Percentiles rank a stretch among this genome's conserved stretches.
Evolutionary conservation across 2,888 invertebrate genomes (phyloP).

Genomic region (Cephus spinipes): DNA sequence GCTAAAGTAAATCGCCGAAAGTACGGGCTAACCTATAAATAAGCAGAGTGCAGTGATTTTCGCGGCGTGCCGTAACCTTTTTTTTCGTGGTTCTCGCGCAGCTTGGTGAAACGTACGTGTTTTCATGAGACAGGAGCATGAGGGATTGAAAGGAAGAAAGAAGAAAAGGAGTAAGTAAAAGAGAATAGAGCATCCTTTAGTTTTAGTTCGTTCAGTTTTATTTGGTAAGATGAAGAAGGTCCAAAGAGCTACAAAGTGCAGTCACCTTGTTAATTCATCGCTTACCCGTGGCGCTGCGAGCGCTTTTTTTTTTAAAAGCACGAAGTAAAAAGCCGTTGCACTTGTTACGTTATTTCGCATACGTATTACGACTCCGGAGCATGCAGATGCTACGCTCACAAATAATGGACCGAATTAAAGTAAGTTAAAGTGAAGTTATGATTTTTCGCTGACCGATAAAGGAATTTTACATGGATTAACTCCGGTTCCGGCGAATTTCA

Average conservation of each 20-base stretch:
- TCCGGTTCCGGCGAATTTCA: neutral
- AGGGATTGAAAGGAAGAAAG: neutral
- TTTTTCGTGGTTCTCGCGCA: conserved; percentile 6
- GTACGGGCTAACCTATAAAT: conserved; percentile 1
- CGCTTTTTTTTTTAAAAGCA: neutral
- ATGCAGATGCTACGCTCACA: neutral
- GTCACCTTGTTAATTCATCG: neutral
- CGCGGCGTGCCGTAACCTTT: neutral
- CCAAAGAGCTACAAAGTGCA: neutral
- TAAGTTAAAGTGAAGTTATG: neutral
- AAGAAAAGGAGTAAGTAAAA: neutral
- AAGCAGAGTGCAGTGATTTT: neutral
- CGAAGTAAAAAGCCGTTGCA: neutral
- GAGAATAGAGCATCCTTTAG: neutral
- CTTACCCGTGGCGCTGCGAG: neutral
- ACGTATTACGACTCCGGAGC: neutral
- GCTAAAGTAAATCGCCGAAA: neutral
- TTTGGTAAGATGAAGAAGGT: neutral
- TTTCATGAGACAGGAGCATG: neutral
- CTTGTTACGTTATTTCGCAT: neutral
- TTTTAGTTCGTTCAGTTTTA: neutral
- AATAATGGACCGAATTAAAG: neutral
- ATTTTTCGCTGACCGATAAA: neutral
- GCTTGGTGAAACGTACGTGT: neutral
- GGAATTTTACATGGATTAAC: neutral